phyloP scores from a whole-genome alignment of 2,888 invertebrate species.

The Molorchus minor region DNA sequence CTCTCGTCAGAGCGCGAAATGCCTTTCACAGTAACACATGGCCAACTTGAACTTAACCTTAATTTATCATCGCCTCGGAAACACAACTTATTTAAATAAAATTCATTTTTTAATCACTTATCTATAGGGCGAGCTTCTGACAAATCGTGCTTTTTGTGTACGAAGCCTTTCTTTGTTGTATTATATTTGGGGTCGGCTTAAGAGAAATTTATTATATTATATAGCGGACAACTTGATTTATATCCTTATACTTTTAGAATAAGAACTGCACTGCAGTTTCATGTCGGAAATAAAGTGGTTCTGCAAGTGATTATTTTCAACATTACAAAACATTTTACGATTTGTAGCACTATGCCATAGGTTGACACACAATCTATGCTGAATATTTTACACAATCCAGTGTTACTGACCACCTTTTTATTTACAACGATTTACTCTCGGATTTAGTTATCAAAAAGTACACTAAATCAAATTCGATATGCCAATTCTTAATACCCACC shows the following conservation, averaged over 20 bases:
- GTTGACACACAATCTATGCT: too few relatives aligned
- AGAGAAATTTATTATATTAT: slow-evolving; percentile 15
- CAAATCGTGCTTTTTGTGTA: slow-evolving; percentile 38
- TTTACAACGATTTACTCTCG: too few relatives aligned
- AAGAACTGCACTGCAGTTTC: neutral
- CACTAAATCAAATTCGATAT: too few relatives aligned
- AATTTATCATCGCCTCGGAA: slow-evolving; percentile 52
- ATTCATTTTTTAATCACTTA: slow-evolving; percentile 52
- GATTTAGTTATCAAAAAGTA: too few relatives aligned
- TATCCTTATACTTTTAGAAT: slow-evolving; percentile 2
- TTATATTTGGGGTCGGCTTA: slow-evolving; percentile 15
- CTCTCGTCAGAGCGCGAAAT: slow-evolving; percentile 26
- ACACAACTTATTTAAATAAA: slow-evolving; percentile 52
- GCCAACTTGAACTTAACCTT: slow-evolving; percentile 52
- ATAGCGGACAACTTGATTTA: slow-evolving; percentile 18
- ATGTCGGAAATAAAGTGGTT: too few relatives aligned
- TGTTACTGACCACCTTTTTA: too few relatives aligned
- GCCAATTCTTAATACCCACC: too few relatives aligned
- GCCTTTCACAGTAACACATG: slow-evolving; percentile 50
- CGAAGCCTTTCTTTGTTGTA: slow-evolving; percentile 29
- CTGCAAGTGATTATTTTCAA: too few relatives aligned
- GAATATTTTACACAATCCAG: too few relatives aligned
- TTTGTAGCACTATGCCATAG: too few relatives aligned
- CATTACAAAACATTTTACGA: too few relatives aligned
- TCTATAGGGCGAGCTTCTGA: slow-evolving; percentile 37